phyloP scores from a whole-genome alignment of 2,888 invertebrate species.

The Drosophila subquinaria region DNA sequence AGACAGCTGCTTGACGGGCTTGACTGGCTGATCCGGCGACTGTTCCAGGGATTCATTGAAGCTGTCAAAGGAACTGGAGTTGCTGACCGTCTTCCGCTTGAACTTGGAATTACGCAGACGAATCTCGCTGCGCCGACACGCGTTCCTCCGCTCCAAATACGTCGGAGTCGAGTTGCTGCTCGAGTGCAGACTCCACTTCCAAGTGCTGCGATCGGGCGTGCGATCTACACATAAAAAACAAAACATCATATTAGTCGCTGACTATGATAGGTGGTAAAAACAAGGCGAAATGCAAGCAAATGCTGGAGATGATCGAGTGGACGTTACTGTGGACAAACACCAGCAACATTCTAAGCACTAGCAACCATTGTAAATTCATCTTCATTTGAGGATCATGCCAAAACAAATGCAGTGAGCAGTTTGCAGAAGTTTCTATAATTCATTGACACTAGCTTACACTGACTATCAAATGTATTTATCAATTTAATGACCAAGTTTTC shows the following conservation, averaged over 20 bases:
- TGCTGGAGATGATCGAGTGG: slow-evolving; percentile 30
- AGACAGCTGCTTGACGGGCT: slow-evolving; percentile 58
- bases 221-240: slow-evolving; percentile 78
- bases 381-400: background rate
- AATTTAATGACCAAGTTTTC: background rate
- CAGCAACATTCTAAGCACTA: slow-evolving; percentile 58
- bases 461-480: background rate
- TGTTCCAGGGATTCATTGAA: slow-evolving; percentile 79
- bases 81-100: slow-evolving; percentile 84
- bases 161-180: slow-evolving; percentile 92
- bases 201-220: slow-evolving; percentile 85
- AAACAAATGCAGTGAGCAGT: slow-evolving; percentile 10
- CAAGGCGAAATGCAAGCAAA: slow-evolving; percentile 27
- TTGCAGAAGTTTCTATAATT: background rate
- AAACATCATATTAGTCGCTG: slow-evolving; percentile 11
- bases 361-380: slow-evolving; percentile 27
- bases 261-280: background rate
- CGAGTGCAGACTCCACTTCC: slow-evolving; percentile 87
- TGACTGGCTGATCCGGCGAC: slow-evolving; percentile 36
- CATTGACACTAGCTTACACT: slow-evolving; percentile 11
- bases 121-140: slow-evolving; percentile 88
- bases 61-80: slow-evolving; percentile 83
- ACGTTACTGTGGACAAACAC: slow-evolving; percentile 34
- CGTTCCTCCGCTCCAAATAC: slow-evolving; percentile 94
- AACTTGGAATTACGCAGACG: slow-evolving; percentile 84